Evolutionary conservation across 1,140 invertebrate species (phyloP).

Genomic region (Brachionus asplanchnoidis): DNA sequence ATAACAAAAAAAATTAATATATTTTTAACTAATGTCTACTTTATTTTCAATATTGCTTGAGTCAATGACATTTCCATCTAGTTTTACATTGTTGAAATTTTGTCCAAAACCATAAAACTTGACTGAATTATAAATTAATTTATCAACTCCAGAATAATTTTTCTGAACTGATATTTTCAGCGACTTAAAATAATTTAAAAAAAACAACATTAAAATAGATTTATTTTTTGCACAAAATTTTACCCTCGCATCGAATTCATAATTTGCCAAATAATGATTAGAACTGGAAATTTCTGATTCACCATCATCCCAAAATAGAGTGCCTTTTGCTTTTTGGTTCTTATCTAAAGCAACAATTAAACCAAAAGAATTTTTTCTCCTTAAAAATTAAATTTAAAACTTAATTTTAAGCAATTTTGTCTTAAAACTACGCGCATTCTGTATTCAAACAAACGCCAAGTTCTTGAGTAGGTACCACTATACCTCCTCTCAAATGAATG

Average conservation of each 20-base stretch:
- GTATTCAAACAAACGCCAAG: conserved; percentile 47
- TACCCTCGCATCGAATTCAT: background rate
- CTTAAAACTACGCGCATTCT: background rate
- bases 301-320: conserved; percentile 44
- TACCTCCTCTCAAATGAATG: conserved; percentile 54
- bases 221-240: background rate
- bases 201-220: background rate
- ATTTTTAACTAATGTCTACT: background rate
- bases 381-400: background rate
- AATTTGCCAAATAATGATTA: conserved; percentile 16
- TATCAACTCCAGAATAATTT: background rate
- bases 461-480: conserved; percentile 53
- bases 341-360: conserved; percentile 42
- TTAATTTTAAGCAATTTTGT: background rate
- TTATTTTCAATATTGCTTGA: background rate
- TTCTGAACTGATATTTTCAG: background rate
- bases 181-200: background rate
- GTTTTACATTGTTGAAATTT: background rate
- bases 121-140: background rate
- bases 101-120: background rate
- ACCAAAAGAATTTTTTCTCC: conserved; percentile 37
- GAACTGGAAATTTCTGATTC: background rate
- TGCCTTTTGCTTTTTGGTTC: conserved; percentile 17
- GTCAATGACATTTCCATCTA: background rate
- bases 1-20: background rate